Evolutionary conservation across 2,888 invertebrate genomes (phyloP), one percentile per base, ranked within the genome.

Genomic region (Drosophila paranaensis): DNA sequence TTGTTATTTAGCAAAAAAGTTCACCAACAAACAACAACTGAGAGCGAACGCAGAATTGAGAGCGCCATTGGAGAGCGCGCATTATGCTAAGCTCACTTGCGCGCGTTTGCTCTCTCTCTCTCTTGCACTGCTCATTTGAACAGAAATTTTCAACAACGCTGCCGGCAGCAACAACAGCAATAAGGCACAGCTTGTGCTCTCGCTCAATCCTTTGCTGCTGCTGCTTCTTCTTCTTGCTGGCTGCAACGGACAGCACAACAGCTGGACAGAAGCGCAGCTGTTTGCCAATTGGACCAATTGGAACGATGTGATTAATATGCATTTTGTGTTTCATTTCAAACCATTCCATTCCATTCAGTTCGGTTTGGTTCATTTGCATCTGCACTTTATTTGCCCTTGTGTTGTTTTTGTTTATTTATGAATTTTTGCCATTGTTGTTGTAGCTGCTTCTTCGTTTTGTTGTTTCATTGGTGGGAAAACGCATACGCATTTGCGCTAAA

Each of bases 241-340:
- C 48, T 61, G 74, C 74, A 56, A 48, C 45, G 68, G 54, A 55
- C 66, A 57, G 57, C 71, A 79, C 60, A 77, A 77, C 76, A 77
- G 79, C 76, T 77, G 79, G 75, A 74, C 75, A 69, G 25, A 56
- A 60, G 73, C 76, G 74, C 76, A 77, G 79, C 77, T 79, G 76
- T 77, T 77, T 61, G 25, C 16, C 48, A 67, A 53, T 71, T 65
- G 61, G 60, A 56, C 60, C 57, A 54, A 66, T 71, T 71, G 74
- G 60, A 56, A 56, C 33, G 30, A 61, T 64, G 37, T 25, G 16
- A 30, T 42, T 33, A 33, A 33, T 11, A 20, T 48, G 20, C 20
- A 48, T 30, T 40, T 39, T 39, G 30, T 40, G 25, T 39, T 39
- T 27, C 48, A 48, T n/a, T 51, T 43, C 35, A 62, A 45, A 25